Base-by-base conservation (phyloP, 2,113 vertebrate species). In the Sigmodon hispidus region DNA sequence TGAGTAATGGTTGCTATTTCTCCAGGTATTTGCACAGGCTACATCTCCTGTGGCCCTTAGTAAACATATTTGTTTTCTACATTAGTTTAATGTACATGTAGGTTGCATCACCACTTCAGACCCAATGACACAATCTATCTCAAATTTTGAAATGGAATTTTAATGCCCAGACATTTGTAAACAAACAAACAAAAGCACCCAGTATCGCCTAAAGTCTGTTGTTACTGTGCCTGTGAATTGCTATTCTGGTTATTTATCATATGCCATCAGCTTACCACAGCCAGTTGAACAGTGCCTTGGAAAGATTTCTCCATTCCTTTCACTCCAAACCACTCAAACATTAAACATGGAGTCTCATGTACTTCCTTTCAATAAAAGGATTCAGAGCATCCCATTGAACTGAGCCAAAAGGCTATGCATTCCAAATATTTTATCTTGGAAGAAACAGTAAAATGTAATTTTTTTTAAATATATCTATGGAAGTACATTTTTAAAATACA, bases 11-110 rank as follows among this genome's bases (percentile, higher is more conserved):
- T 67, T 45, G 26, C 29, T 69, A 10, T 76, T 95, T 70, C 45
- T 89, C 87, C 12, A 87, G 17, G 3, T 57, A 76, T 76, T 50
- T 77, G 17, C 76, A 67, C 69, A 94, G 40, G 17, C 16, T 48
- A 57, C 91, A 36, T 61, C 24, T 93, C 84, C 24, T 92, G 52
- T 15, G 89, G 36, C 55, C 50, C 63, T 16, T 73, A 0, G 17
- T 86, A 93, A 95, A n/a, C 36, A 57, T 91, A 80, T 57, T 83
- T 94, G 65, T 95, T 96, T 95, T 86, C 79, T 80, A 92, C 43
- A 7, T 77, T 87, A 70, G 57, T 13, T 88, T 90, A 90, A 81
- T 73, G 19, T 59, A 36, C 45, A 55, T n/a, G 29, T 89, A 72
- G 24, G 9, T 91, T 87, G 48, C 48, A 93, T 15, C 89, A 19